phyloP scores from a whole-genome alignment of 2,888 invertebrate genomes.

The Ichneumon xanthorius region DNA sequence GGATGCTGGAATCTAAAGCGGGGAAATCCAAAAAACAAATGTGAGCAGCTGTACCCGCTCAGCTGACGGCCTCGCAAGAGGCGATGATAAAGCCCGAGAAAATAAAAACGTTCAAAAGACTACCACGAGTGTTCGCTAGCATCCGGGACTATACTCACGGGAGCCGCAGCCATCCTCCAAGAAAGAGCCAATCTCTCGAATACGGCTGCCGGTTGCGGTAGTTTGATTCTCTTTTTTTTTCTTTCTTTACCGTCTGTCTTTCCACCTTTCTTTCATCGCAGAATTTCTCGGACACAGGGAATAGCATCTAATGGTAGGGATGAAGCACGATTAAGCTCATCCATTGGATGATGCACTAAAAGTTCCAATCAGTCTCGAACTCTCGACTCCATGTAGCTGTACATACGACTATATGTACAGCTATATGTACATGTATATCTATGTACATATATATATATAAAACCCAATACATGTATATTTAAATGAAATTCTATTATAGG shows the following conservation, averaged over 20 bases:
- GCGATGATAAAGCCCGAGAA: not conserved
- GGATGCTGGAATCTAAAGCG: not conserved
- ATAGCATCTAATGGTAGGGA: conserved; percentile 6
- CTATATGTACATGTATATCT: too few relatives aligned
- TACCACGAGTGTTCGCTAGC: not conserved
- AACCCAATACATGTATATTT: too few relatives aligned
- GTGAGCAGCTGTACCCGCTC: not conserved
- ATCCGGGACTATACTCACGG: not conserved
- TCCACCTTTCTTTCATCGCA: conserved; percentile 3
- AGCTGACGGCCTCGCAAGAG: not conserved
- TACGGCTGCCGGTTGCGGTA: conserved; percentile 10
- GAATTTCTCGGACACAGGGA: conserved; percentile 22
- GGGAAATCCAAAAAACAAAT: not conserved
- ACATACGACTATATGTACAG: not conserved
- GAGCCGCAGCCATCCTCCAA: not conserved
- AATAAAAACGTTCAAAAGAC: not conserved
- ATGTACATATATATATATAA: too few relatives aligned
- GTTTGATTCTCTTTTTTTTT: conserved; percentile 24
- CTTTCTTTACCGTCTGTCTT: not conserved
- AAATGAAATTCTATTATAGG: not conserved
- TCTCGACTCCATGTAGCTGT: conserved; percentile 25
- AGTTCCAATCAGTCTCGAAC: conserved; percentile 54
- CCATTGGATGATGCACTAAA: conserved; percentile 55
- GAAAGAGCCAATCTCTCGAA: conserved; percentile 31
- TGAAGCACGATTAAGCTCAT: conserved; percentile 36